Conservation (phyloP, 2,113 vertebrate species). For the Pyrgilauda ruficollis region DNA sequence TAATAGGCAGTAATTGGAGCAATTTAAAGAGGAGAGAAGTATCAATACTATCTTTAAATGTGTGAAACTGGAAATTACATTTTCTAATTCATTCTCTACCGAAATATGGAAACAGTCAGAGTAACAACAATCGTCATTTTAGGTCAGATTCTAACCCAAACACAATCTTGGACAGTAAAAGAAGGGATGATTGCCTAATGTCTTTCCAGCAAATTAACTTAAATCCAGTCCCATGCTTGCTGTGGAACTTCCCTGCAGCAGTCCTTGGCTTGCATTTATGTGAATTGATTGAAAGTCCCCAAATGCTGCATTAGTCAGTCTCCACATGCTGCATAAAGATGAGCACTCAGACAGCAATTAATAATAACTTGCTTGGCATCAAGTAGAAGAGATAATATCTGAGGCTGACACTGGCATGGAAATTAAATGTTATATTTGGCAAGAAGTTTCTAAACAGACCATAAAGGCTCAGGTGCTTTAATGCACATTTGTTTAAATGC, state of each 20-base stretch:
- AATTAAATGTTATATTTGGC: slow-evolving; percentile 1
- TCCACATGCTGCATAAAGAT: background rate
- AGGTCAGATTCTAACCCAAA: background rate
- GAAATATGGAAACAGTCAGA: background rate
- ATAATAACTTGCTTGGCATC: background rate
- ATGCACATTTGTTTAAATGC: background rate
- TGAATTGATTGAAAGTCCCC: background rate
- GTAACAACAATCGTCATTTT: background rate
- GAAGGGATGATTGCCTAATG: background rate
- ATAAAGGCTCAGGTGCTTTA: background rate
- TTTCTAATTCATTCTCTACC: background rate
- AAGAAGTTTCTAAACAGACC: background rate
- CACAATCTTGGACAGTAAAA: background rate
- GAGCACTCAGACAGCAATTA: slow-evolving; percentile 14
- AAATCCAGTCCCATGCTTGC: background rate
- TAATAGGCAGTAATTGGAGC: background rate
- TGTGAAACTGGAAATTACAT: background rate
- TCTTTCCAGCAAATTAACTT: background rate
- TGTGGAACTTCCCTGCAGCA: background rate
- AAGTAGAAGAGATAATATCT: background rate
- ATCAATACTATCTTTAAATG: background rate
- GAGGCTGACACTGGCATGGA: background rate
- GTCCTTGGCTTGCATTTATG: background rate
- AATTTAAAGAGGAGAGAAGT: background rate
- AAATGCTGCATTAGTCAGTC: background rate